Evolutionary conservation across 2,797 vertebrate species (phyloP).

Genomic region (Melanogrammus aeglefinus): DNA sequence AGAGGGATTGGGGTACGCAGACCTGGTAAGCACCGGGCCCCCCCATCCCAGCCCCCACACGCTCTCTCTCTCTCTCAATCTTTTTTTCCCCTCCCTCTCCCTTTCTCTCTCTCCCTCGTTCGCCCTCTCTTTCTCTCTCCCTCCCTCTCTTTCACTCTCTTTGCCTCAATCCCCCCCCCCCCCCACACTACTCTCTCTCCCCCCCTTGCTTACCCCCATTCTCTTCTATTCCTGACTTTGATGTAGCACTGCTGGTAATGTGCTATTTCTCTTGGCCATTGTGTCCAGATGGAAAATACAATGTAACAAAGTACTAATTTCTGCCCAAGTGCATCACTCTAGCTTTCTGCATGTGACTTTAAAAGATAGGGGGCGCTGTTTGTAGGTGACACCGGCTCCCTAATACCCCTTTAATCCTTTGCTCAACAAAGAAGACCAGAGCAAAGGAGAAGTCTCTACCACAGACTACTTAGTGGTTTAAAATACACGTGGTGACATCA

Average conservation of each 20-base stretch:
- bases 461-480: conserved; percentile 52
- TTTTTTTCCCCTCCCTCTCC: conserved; percentile 23
- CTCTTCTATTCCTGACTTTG: conserved; percentile 69
- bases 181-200: conserved; percentile 26
- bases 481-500: conserved; percentile 63
- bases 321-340: conserved; percentile 65
- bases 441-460: conserved; percentile 60
- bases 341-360: conserved; percentile 62
- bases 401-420: conserved; percentile 67
- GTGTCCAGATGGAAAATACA: conserved; percentile 77
- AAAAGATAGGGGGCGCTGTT: conserved; percentile 65
- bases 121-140: neutral
- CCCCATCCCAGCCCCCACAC: conserved; percentile 13
- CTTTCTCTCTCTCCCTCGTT: conserved; percentile 35
- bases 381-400: conserved; percentile 66
- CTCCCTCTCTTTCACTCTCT: conserved; percentile 33
- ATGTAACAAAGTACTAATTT: conserved; percentile 71
- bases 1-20: conserved; percentile 73
- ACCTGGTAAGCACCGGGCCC: conserved; percentile 38
- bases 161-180: neutral
- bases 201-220: conserved; percentile 24
- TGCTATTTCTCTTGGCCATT: conserved; percentile 85
- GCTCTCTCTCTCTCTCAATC: conserved; percentile 22
- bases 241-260: conserved; percentile 78
- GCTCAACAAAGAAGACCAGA: conserved; percentile 65